These are phyloP conservation scores for Apodemus speciosus DNA, from an alignment of 2,113 vertebrate genomes.

Conservation along the genomic window DNA sequence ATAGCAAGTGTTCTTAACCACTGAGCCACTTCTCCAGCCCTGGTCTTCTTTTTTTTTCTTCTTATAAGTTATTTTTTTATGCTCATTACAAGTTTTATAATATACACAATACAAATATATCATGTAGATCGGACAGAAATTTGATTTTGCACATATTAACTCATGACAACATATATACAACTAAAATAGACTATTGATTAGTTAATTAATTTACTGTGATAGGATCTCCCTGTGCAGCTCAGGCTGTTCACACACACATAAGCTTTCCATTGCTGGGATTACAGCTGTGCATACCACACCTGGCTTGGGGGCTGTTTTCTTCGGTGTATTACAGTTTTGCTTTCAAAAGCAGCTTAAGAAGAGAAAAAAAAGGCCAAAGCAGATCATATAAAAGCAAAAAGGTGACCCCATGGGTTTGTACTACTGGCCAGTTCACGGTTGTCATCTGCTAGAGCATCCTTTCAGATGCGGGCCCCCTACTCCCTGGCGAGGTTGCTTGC, in stretches of 20 bases:
- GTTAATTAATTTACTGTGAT: background rate
- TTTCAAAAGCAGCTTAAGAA: slow-evolving; percentile 44
- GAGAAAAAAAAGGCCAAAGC: background rate
- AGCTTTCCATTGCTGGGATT: background rate
- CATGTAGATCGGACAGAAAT: background rate
- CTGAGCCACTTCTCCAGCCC: background rate
- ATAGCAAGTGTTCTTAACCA: background rate
- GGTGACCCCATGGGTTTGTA: background rate
- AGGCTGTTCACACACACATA: background rate
- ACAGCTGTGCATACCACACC: background rate
- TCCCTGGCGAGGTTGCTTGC: background rate
- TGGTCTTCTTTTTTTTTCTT: background rate
- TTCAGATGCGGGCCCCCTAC: slow-evolving; percentile 68
- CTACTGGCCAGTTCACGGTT: slow-evolving; percentile 85
- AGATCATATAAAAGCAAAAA: slow-evolving; percentile 3
- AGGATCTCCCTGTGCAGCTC: background rate
- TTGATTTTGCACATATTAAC: background rate
- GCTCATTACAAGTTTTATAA: background rate
- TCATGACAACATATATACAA: background rate
- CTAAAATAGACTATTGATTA: slow-evolving; percentile 10
- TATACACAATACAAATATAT: background rate
- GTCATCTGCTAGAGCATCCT: slow-evolving; percentile 82
- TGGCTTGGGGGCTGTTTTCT: background rate
- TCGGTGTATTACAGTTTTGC: background rate
- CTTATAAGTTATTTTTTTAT: background rate